phyloP scores from a whole-genome alignment of 2,888 invertebrate species.

The Isotomurus palustris region DNA sequence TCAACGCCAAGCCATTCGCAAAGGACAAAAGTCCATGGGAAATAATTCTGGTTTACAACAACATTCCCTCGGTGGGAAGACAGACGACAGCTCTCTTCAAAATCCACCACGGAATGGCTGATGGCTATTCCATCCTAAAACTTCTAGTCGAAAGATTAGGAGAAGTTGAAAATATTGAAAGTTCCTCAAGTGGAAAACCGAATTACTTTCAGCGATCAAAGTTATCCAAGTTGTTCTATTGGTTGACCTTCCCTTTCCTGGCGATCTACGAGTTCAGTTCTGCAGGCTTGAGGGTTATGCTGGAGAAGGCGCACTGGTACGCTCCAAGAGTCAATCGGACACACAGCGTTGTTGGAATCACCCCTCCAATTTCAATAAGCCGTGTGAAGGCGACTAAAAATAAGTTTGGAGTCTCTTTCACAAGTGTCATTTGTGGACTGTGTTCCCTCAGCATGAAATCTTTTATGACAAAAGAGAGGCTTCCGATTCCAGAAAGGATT shows the following conservation, averaged over 20 bases:
- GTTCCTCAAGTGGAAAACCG: no score
- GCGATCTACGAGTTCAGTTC: background rate
- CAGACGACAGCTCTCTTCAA: background rate
- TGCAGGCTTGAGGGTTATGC: background rate
- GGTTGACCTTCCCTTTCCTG: background rate
- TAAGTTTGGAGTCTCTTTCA: background rate
- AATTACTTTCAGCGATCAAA: no score
- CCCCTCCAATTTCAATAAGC: background rate
- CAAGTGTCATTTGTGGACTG: background rate
- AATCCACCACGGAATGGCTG: slow-evolving; percentile 15
- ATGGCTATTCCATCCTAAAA: slow-evolving; percentile 17
- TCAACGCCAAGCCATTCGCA: background rate
- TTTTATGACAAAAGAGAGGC: background rate
- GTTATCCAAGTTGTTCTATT: no score
- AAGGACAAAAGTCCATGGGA: background rate
- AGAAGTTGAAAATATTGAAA: background rate
- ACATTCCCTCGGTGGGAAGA: background rate
- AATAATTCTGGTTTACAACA: background rate
- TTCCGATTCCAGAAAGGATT: slow-evolving; percentile 12
- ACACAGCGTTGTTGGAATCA: background rate
- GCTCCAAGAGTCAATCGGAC: background rate
- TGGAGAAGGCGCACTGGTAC: background rate
- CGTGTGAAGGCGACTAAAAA: background rate
- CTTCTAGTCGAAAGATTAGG: slow-evolving; percentile 14
- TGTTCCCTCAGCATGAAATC: background rate